These are phyloP conservation scores for Agrochola lychnidis DNA, from an alignment of 2,888 invertebrate species.

Conservation along the genomic window DNA sequence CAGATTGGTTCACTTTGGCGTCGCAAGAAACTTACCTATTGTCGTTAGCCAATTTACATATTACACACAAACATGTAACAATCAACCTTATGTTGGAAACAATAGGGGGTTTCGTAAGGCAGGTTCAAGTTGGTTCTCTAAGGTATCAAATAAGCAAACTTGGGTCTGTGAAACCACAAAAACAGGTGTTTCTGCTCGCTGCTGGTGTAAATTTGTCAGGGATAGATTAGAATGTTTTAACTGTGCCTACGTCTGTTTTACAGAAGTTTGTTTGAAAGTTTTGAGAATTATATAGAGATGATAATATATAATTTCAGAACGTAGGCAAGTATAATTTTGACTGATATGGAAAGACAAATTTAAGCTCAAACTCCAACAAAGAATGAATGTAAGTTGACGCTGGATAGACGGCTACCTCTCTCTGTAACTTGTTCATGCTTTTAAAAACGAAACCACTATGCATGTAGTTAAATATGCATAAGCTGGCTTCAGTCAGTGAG, in stretches of 20 bases:
- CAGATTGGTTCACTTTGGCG: constrained; percentile 81
- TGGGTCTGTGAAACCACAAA: constrained; percentile 68
- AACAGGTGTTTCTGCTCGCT: constrained; percentile 71
- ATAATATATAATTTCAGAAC: constrained; percentile 1
- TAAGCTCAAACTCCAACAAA: neutral
- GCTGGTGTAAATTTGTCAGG: constrained; percentile 61
- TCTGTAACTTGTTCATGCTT: neutral
- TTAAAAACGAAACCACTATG: neutral
- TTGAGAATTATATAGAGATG: constrained; percentile 17
- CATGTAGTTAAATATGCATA: neutral
- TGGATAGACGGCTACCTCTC: neutral
- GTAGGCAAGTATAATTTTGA: neutral
- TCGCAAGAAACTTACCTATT: constrained; percentile 76
- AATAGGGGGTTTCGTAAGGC: constrained; percentile 14
- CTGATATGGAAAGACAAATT: neutral
- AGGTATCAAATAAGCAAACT: constrained; percentile 65
- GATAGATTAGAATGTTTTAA: constrained; percentile 61
- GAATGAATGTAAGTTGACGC: constrained; percentile 1
- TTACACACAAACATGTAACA: constrained; percentile 24
- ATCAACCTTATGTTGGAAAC: constrained; percentile 40
- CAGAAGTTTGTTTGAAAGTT: constrained; percentile 44
- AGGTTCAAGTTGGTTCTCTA: constrained; percentile 16
- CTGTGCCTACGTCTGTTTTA: constrained; percentile 50
- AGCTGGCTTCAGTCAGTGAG: neutral
- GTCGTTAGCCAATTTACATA: constrained; percentile 66